These are phyloP conservation scores for Tachypleus tridentatus DNA, from an alignment of 1,140 invertebrate genomes.

Conservation along the genomic window DNA sequence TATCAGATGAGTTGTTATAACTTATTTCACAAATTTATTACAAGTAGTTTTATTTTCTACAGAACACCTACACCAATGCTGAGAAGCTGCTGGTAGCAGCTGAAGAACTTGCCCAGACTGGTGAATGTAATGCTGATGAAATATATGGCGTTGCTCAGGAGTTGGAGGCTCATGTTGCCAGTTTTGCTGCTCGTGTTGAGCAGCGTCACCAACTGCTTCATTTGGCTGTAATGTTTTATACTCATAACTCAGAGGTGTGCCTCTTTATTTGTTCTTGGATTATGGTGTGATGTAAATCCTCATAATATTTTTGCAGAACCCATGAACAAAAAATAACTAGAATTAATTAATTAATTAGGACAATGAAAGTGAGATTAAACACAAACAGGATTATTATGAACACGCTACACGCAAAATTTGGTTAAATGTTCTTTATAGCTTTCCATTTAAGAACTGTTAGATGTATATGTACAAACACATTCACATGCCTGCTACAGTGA, in stretches of 20 bases:
- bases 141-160: constrained; percentile 86
- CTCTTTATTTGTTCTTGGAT: background rate
- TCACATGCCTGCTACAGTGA: too few relatives aligned
- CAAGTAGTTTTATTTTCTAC: constrained; percentile 29
- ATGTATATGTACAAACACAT: too few relatives aligned
- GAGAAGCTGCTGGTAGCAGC: constrained; percentile 91
- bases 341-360: too few relatives aligned
- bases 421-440: too few relatives aligned
- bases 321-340: too few relatives aligned
- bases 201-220: constrained; percentile 77
- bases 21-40: too few relatives aligned
- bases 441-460: too few relatives aligned
- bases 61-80: constrained; percentile 98
- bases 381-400: too few relatives aligned
- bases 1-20: too few relatives aligned
- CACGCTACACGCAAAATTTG: too few relatives aligned
- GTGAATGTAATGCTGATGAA: constrained; percentile 90
- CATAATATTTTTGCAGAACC: too few relatives aligned
- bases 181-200: constrained; percentile 88
- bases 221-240: constrained; percentile 88
- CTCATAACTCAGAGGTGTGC: constrained; percentile 83
- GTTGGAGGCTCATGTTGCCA: constrained; percentile 71
- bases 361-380: too few relatives aligned
- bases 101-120: constrained; percentile 87
- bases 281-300: background rate